phyloP scores from a whole-genome alignment of 2,113 vertebrate species.

The Petroica traversi region DNA sequence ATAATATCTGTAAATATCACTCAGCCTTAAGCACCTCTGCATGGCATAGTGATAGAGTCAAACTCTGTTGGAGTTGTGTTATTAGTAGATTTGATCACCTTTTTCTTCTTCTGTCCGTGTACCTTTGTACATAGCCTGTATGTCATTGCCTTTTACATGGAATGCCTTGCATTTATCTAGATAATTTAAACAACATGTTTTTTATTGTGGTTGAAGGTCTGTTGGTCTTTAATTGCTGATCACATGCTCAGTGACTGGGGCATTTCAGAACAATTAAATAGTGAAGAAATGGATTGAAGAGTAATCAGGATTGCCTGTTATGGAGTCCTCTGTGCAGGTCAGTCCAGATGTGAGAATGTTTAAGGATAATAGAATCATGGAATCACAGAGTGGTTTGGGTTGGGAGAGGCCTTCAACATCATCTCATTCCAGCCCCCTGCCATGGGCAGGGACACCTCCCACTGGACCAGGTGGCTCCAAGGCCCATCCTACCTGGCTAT shows the following conservation, averaged over 20 bases:
- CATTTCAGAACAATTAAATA: background rate
- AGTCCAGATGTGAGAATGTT: background rate
- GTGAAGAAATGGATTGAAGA: background rate
- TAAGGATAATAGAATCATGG: background rate
- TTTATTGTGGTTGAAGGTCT: slow-evolving; percentile 41
- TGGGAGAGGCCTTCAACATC: background rate
- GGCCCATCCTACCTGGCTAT: background rate
- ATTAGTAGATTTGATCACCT: background rate
- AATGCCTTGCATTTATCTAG: background rate
- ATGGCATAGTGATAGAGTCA: background rate
- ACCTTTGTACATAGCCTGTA: background rate
- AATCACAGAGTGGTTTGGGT: background rate
- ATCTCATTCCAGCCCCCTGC: background rate
- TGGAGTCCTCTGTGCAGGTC: background rate
- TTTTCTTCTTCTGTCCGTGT: background rate
- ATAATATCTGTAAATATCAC: slow-evolving; percentile 34
- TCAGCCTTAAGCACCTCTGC: slow-evolving; percentile 7
- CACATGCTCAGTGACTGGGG: background rate
- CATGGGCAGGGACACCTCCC: background rate
- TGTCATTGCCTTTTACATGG: background rate
- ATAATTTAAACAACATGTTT: background rate
- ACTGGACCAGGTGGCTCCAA: background rate
- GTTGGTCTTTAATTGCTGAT: background rate
- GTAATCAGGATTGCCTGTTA: background rate
- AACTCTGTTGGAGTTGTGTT: background rate